phyloP scores from a whole-genome alignment of 2,888 invertebrate genomes.

The Cantharis lateralis region DNA sequence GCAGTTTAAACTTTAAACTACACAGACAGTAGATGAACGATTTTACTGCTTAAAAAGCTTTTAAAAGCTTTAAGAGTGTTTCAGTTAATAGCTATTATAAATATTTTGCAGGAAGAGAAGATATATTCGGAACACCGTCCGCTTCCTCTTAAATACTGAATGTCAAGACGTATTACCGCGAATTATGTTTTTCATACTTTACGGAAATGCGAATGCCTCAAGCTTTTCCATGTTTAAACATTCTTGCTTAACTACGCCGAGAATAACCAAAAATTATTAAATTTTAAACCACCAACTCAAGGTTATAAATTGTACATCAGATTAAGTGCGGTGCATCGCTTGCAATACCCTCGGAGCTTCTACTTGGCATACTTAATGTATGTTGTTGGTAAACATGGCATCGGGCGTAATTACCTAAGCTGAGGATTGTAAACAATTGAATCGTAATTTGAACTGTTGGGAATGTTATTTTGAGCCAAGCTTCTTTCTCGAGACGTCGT shows the following conservation, averaged over 20 bases:
- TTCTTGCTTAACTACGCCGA: not conserved
- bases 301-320: not conserved
- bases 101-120: conserved; percentile 27
- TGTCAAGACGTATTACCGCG: conserved; percentile 30
- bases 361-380: not conserved
- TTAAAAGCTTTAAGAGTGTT: conserved; percentile 35
- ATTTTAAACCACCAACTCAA: not conserved
- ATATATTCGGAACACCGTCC: conserved; percentile 25
- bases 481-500: not conserved
- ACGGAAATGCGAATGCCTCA: conserved; percentile 21
- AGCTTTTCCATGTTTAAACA: conserved; percentile 18
- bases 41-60: conserved; percentile 46
- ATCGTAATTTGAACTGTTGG: not conserved
- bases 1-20: conserved; percentile 38
- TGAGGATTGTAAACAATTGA: not conserved
- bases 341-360: not conserved
- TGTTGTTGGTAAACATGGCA: not conserved
- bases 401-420: not conserved
- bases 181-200: conserved; percentile 28
- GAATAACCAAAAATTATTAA: not conserved
- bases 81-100: conserved; percentile 30
- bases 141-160: conserved; percentile 29
- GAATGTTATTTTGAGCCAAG: not conserved
- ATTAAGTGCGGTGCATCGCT: not conserved
- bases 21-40: conserved; percentile 39